phyloP scores from a whole-genome alignment of 2,113 vertebrate species.

The Podarcis raffonei region DNA sequence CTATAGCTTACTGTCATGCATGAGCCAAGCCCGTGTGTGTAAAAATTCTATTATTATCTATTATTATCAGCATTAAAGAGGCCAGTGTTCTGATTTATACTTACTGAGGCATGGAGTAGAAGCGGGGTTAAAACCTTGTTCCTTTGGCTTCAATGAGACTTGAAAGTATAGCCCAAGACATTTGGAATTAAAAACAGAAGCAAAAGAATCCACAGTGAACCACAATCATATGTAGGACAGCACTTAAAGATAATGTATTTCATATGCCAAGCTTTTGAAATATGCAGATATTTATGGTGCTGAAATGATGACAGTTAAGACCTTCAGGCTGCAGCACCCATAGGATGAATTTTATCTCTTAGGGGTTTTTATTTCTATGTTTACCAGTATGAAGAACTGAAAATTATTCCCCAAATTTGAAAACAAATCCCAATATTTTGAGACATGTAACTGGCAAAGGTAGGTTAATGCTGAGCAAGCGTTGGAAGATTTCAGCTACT shows the following conservation, averaged over 20 bases:
- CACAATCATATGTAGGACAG: neutral
- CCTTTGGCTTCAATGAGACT: neutral
- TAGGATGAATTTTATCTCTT: neutral
- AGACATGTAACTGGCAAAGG: neutral
- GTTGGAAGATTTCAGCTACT: neutral
- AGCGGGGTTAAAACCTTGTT: neutral
- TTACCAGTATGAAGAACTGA: neutral
- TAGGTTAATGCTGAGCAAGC: neutral
- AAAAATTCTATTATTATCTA: constrained; percentile 13
- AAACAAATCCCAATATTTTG: neutral
- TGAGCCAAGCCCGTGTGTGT: neutral
- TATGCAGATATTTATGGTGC: neutral
- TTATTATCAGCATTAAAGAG: constrained; percentile 20
- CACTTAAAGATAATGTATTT: neutral
- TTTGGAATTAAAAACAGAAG: neutral
- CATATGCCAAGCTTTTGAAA: neutral
- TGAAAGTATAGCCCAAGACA: neutral
- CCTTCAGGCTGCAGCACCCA: constrained; percentile 1
- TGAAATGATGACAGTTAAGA: neutral
- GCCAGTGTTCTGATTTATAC: constrained; percentile 18
- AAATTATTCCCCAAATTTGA: neutral
- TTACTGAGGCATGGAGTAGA: neutral
- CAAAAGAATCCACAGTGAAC: neutral
- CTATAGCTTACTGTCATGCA: no score
- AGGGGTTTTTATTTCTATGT: neutral